Evolutionary conservation across 2,113 vertebrate genomes (phyloP).

Genomic region (Cariama cristata): DNA sequence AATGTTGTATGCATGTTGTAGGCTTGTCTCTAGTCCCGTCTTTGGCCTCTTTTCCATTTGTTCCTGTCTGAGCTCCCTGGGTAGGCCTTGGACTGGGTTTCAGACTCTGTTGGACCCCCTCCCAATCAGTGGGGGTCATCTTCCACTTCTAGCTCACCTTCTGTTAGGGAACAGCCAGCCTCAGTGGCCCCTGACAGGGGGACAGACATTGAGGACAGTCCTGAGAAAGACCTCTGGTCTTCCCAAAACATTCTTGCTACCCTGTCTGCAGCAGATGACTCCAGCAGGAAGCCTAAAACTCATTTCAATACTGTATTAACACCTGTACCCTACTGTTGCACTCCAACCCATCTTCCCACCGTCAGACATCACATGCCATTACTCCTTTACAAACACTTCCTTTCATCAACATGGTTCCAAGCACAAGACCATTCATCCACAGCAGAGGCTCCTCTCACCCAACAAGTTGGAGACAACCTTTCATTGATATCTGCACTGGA

Average conservation of each 20-base stretch:
- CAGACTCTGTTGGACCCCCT: rapidly evolving
- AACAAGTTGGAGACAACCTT: neutral
- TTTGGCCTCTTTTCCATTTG: neutral
- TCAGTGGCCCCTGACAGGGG: neutral
- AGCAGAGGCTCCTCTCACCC: neutral
- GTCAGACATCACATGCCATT: neutral
- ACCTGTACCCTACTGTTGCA: neutral
- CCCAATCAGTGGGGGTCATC: neutral
- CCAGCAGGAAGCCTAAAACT: neutral
- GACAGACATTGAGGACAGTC: neutral
- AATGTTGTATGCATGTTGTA: rapidly evolving
- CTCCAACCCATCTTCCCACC: neutral
- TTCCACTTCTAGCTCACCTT: neutral
- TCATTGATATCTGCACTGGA: neutral
- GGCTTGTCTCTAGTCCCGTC: neutral
- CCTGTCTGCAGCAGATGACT: neutral
- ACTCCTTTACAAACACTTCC: neutral
- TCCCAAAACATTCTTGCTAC: neutral
- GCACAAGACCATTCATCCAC: neutral
- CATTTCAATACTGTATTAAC: neutral
- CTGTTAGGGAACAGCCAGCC: neutral
- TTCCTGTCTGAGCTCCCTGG: neutral
- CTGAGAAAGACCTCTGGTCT: neutral
- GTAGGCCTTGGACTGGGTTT: neutral
- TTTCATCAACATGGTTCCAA: rapidly evolving